These are phyloP conservation scores for Sarcophaga carnaria DNA, from an alignment of 2,888 invertebrate species.

Conservation along the genomic window DNA sequence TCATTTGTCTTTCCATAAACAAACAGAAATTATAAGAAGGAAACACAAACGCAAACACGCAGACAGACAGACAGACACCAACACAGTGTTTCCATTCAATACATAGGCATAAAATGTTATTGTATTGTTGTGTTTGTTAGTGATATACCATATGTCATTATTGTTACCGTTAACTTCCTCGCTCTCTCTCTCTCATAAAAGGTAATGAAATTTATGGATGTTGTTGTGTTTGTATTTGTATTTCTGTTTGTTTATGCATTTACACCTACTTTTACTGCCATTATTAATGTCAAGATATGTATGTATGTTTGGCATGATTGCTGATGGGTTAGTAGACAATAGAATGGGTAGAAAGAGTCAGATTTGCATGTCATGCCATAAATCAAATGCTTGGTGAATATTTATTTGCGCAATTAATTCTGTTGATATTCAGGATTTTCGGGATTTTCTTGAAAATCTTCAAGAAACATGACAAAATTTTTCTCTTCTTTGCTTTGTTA, in stretches of 20 bases:
- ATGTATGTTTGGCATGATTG: too few species aligned
- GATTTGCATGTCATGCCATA: conserved; percentile 25
- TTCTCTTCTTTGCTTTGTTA: neutral
- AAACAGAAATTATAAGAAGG: conserved; percentile 6
- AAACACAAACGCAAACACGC: too few species aligned
- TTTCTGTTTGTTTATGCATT: neutral
- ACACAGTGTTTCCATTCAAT: neutral
- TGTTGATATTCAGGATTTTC: conserved; percentile 23
- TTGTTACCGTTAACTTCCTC: too few species aligned
- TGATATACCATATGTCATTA: too few species aligned
- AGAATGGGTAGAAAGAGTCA: too few species aligned
- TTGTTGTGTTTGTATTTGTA: neutral
- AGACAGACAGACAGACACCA: neutral
- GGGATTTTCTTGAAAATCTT: neutral
- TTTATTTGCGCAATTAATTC: conserved; percentile 11
- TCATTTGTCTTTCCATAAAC: neutral
- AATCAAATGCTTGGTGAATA: conserved; percentile 33
- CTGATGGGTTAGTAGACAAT: too few species aligned
- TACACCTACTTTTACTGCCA: conserved; percentile 18
- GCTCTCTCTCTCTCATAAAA: too few species aligned
- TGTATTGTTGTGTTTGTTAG: neutral
- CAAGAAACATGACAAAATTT: neutral
- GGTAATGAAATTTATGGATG: neutral
- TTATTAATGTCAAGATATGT: too few species aligned
- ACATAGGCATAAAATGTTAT: neutral